Percentiles rank a stretch among this genome's conserved stretches.
Evolutionary conservation across 1,140 invertebrate species (phyloP).

Genomic region (Ceratoteleas bidentatus): DNA sequence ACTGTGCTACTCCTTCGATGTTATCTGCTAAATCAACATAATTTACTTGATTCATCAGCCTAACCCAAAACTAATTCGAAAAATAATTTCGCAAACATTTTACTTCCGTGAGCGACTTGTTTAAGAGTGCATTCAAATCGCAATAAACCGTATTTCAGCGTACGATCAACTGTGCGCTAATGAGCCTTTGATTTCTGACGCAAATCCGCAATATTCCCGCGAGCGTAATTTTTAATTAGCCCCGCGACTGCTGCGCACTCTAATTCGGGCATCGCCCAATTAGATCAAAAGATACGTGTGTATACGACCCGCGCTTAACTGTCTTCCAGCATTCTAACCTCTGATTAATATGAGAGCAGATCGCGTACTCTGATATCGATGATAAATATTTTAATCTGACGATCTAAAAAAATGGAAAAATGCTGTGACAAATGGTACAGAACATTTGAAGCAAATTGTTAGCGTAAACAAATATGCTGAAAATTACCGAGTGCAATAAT

Average conservation of each 20-base stretch:
- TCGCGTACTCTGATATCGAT: constrained; percentile 17
- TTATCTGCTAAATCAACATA: no score
- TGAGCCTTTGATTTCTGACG: constrained; percentile 12
- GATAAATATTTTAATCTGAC: constrained; percentile 26
- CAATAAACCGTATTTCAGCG: neutral
- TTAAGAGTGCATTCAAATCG: constrained; percentile 7
- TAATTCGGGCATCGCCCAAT: constrained; percentile 27
- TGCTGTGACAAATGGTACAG: neutral
- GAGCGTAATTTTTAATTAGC: constrained; percentile 14
- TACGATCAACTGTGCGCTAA: constrained; percentile 8
- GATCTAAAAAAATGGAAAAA: constrained; percentile 21
- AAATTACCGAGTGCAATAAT: no score
- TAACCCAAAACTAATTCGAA: no score
- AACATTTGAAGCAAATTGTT: no score
- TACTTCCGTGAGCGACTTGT: neutral
- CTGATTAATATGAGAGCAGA: constrained; percentile 36
- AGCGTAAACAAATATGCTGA: no score
- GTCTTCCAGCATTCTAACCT: constrained; percentile 36
- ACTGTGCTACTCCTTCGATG: no score
- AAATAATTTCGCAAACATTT: neutral
- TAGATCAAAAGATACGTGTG: constrained; percentile 22
- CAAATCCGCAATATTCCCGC: neutral
- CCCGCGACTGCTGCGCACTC: neutral
- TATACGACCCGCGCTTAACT: constrained; percentile 13
- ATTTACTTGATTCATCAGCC: no score